A percentile compares a stretch with the other conserved stretches of the same genome.
phyloP scores from a whole-genome alignment of 2,113 vertebrate genomes.

The Mus pahari region DNA sequence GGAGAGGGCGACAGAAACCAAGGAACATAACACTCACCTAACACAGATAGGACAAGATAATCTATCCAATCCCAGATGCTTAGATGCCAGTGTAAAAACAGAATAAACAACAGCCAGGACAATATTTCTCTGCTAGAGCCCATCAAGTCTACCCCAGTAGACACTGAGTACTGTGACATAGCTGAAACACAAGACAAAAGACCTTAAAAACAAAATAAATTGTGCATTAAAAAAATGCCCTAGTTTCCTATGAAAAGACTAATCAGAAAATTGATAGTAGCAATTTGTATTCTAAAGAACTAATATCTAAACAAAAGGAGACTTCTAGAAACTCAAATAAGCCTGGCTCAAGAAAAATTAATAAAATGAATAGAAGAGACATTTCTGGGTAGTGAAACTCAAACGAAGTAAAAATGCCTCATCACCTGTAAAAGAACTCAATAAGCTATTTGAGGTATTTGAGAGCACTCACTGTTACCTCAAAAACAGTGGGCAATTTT shows the following conservation, averaged over 20 bases:
- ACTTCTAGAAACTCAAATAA: not conserved
- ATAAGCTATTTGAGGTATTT: not conserved
- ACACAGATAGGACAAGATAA: not conserved
- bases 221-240: not conserved
- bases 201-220: not conserved
- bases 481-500: not conserved
- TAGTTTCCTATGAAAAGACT: conserved; percentile 12
- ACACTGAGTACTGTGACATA: not conserved
- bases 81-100: not conserved
- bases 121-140: not conserved
- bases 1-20: not conserved
- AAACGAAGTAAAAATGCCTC: conserved; percentile 1
- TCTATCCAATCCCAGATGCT: not conserved
- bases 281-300: not conserved
- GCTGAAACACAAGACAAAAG: not conserved
- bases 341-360: not conserved
- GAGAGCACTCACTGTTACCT: not conserved
- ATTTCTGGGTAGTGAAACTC: not conserved
- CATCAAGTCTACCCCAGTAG: not conserved
- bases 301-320: not conserved
- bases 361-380: not conserved
- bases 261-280: not conserved
- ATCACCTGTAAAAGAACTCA: not conserved
- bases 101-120: not conserved
- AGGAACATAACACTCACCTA: no score